phyloP scores from a whole-genome alignment of 2,113 vertebrate species.

The Sporophila hypoxantha region DNA sequence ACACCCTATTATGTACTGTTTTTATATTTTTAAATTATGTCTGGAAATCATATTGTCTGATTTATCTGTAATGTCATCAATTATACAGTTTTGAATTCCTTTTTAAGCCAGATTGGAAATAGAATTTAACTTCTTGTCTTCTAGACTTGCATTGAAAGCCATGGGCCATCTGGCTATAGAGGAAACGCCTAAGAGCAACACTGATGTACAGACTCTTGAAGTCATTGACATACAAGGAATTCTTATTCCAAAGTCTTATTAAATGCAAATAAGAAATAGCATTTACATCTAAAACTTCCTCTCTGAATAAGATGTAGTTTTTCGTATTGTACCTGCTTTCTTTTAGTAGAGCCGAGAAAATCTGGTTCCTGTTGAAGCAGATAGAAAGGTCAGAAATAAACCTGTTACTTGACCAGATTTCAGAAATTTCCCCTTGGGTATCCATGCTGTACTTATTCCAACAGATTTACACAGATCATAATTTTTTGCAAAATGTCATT shows the following conservation, averaged over 20 bases:
- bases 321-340: not conserved
- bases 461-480: not conserved
- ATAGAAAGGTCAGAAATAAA: not conserved
- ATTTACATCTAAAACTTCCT: not conserved
- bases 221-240: not conserved
- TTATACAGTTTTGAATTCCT: not conserved
- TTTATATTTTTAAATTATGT: not conserved
- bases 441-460: not conserved
- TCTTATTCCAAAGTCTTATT: not conserved
- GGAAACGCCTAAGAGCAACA: not conserved
- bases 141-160: not conserved
- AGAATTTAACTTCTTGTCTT: not conserved
- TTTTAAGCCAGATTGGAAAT: not conserved
- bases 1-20: not conserved
- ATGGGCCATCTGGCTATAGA: not conserved
- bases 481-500: not conserved
- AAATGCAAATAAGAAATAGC: not conserved
- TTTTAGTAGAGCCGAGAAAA: not conserved
- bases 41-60: not conserved
- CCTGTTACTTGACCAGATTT: not conserved
- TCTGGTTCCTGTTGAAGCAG: not conserved
- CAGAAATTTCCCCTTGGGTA: not conserved
- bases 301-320: not conserved
- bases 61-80: not conserved
- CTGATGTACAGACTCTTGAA: not conserved